A percentile compares a stretch with the other conserved stretches of the same genome.
Conservation (phyloP, 2,888 invertebrate species). For the Thecophora atra region DNA sequence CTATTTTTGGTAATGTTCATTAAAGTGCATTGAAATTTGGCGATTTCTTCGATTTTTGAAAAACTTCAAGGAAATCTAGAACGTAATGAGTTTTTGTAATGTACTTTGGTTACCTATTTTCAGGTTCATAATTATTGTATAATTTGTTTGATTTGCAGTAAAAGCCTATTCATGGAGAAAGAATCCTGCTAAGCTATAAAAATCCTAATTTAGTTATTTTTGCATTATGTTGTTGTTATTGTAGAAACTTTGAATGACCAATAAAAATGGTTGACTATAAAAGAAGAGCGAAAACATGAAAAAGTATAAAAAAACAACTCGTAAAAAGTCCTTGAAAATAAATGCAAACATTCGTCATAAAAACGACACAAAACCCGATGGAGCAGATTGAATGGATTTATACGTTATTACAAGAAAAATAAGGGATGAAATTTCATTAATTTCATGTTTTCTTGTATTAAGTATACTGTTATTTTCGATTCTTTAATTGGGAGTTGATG, state of each 20-base stretch:
- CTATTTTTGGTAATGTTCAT: too few species aligned
- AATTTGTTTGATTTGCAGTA: slow-evolving; percentile 42
- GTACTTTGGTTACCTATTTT: slow-evolving; percentile 56
- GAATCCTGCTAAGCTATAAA: slow-evolving; percentile 35
- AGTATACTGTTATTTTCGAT: too few species aligned
- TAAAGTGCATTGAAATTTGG: too few species aligned
- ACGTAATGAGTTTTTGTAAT: slow-evolving; percentile 4
- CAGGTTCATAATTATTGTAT: slow-evolving; percentile 43
- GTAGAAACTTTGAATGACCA: slow-evolving; percentile 38
- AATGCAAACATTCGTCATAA: slow-evolving; percentile 36
- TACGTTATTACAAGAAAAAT: slow-evolving; percentile 31
- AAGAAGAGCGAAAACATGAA: slow-evolving; percentile 4
- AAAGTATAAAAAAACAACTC: slow-evolving; percentile 13
- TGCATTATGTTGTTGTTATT: not conserved
- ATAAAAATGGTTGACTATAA: slow-evolving; percentile 38
- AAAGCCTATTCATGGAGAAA: slow-evolving; percentile 21
- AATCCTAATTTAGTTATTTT: not conserved
- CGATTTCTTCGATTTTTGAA: too few species aligned
- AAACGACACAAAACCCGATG: slow-evolving; percentile 30
- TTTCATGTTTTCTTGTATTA: too few species aligned
- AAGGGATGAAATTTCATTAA: slow-evolving; percentile 19
- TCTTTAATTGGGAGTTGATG: too few species aligned
- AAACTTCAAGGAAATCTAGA: too few species aligned
- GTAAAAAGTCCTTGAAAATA: not conserved
- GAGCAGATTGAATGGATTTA: slow-evolving; percentile 40